Evolutionary conservation across 2,888 invertebrate genomes (phyloP).

Genomic region (Ochlodes sylvanus): DNA sequence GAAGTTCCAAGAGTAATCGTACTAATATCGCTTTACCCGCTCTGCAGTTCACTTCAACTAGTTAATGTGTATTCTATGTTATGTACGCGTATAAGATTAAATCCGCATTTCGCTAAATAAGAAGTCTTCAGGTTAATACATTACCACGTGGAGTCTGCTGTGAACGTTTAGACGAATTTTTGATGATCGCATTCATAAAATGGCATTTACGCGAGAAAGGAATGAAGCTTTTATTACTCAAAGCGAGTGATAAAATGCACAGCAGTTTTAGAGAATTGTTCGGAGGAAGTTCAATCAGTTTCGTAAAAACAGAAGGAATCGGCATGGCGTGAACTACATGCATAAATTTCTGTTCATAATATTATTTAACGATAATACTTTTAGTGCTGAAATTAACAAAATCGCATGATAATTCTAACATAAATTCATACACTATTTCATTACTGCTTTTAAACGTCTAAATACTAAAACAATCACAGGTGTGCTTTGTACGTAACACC

Average conservation of each 20-base stretch:
- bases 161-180: constrained; percentile 80
- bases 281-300: constrained; percentile 73
- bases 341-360: too few relatives aligned
- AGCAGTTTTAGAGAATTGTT: constrained; percentile 76
- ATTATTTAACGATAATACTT: too few relatives aligned
- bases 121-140: background rate
- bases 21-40: constrained; percentile 60
- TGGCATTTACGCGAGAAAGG: constrained; percentile 73
- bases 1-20: constrained; percentile 68
- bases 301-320: constrained; percentile 53
- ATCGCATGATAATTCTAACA: too few relatives aligned
- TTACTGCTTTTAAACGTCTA: too few relatives aligned
- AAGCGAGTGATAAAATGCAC: constrained; percentile 70
- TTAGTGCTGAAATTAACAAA: too few relatives aligned
- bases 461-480: too few relatives aligned
- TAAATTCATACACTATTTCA: too few relatives aligned
- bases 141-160: constrained; percentile 47
- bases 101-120: constrained; percentile 55
- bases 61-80: constrained; percentile 67
- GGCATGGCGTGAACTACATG: constrained; percentile 33
- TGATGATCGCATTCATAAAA: constrained; percentile 79
- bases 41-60: constrained; percentile 51
- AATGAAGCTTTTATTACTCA: constrained; percentile 74
- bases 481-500: too few relatives aligned
- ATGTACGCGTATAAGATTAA: constrained; percentile 65